These are phyloP conservation scores for Sceliomorpha sp. DNA, from an alignment of 2,888 invertebrate species.

Conservation along the genomic window DNA sequence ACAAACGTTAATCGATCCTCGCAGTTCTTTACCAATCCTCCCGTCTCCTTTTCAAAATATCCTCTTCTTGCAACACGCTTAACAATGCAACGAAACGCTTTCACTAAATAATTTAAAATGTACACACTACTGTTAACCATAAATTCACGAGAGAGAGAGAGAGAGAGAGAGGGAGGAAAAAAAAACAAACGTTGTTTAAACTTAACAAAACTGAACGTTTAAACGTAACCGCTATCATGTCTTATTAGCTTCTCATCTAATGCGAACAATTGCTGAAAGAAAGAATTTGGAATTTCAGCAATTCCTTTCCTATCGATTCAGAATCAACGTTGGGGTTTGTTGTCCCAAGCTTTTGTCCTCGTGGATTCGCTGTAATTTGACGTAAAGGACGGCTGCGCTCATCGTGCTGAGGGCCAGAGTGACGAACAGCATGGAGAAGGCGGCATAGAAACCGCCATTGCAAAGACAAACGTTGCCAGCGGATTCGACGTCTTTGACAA, in stretches of 20 bases:
- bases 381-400: conserved; percentile 82
- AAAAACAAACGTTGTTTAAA: too few relatives aligned
- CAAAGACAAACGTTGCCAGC: conserved; percentile 84
- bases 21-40: conserved; percentile 45
- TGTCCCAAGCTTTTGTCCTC: conserved; percentile 45
- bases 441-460: conserved; percentile 84
- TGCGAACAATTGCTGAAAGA: too few relatives aligned
- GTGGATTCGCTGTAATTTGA: conserved; percentile 76
- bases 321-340: too few relatives aligned
- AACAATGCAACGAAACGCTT: too few relatives aligned
- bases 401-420: conserved; percentile 83
- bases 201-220: too few relatives aligned
- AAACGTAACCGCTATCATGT: too few relatives aligned
- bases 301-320: not conserved
- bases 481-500: conserved; percentile 45
- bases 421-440: conserved; percentile 83
- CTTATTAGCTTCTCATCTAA: too few relatives aligned
- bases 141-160: too few relatives aligned
- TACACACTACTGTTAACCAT: too few relatives aligned
- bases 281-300: not conserved
- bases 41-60: too few relatives aligned
- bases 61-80: too few relatives aligned
- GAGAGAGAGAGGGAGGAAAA: too few relatives aligned
- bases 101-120: conserved; percentile 24
- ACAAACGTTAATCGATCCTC: conserved; percentile 47